phyloP scores from a whole-genome alignment of 2,888 invertebrate species.

The Mermis nigrescens region DNA sequence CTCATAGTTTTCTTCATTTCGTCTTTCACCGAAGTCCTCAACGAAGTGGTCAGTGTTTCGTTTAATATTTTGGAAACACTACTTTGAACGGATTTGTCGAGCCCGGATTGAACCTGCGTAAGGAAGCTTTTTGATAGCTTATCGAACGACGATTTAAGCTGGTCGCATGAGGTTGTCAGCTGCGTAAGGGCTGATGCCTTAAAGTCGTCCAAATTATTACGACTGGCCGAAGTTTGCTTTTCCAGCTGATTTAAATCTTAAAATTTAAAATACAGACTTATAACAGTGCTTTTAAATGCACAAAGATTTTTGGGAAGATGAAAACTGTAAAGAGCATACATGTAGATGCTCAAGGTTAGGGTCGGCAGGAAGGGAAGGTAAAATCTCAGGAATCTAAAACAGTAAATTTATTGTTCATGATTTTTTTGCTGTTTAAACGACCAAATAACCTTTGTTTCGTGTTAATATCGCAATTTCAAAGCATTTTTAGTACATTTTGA shows the following conservation, averaged over 20 bases:
- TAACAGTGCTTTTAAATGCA: too few relatives aligned
- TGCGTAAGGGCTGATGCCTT: background rate
- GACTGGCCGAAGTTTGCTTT: background rate
- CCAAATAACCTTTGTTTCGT: too few relatives aligned
- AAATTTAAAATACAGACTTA: too few relatives aligned
- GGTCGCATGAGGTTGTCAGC: background rate
- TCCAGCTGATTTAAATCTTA: slow-evolving; percentile 3
- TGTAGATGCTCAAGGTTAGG: too few relatives aligned
- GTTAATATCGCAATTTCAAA: too few relatives aligned
- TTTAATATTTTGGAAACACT: background rate
- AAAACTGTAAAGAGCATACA: too few relatives aligned
- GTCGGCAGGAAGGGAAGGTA: too few relatives aligned
- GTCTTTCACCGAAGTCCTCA: slow-evolving; percentile 27
- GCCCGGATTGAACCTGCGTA: background rate
- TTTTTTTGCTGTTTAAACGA: too few relatives aligned
- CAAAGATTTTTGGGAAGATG: too few relatives aligned
- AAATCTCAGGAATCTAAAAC: too few relatives aligned
- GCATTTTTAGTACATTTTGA: too few relatives aligned
- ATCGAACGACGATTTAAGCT: background rate
- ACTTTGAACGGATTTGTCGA: background rate
- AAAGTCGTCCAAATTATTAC: background rate
- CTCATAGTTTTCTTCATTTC: slow-evolving; percentile 18
- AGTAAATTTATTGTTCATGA: too few relatives aligned
- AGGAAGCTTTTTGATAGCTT: background rate
- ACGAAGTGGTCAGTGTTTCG: slow-evolving; percentile 10